Percentiles rank a stretch among this genome's conserved stretches.
phyloP scores from a whole-genome alignment of 2,888 invertebrate species.

The Xestia sexstrigata region DNA sequence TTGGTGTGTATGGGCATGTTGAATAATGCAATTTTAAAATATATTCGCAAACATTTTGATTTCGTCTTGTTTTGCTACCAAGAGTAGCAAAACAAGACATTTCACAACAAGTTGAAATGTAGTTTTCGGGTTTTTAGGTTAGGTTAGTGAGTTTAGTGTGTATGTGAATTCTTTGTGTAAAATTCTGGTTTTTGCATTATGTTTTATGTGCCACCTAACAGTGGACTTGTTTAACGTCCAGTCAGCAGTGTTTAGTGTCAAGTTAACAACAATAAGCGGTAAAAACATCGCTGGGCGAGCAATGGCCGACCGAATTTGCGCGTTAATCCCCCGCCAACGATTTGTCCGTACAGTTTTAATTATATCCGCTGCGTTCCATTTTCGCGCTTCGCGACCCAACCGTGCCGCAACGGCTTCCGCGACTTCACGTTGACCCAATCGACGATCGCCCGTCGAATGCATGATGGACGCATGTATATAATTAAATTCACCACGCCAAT shows the following conservation, averaged over 20 bases:
- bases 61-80: conserved; percentile 16
- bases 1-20: conserved; percentile 19
- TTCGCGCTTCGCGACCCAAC: conserved; percentile 82
- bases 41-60: conserved; percentile 14
- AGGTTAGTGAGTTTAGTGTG: conserved; percentile 10
- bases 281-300: conserved; percentile 63
- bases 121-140: conserved; percentile 21
- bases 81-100: conserved; percentile 17
- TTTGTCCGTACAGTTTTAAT: conserved; percentile 87
- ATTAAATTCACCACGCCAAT: conserved; percentile 76
- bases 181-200: neutral
- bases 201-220: conserved; percentile 8
- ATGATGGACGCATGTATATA: conserved; percentile 71
- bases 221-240: conserved; percentile 10
- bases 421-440: conserved; percentile 77
- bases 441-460: conserved; percentile 80
- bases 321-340: conserved; percentile 84
- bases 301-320: conserved; percentile 82
- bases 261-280: conserved; percentile 57
- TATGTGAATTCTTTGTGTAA: conserved; percentile 15
- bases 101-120: conserved; percentile 25
- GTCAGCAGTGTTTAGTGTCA: conserved; percentile 41
- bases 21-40: conserved; percentile 27
- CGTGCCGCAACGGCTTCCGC: conserved; percentile 83
- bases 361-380: conserved; percentile 90